Conservation (phyloP, 1,140 invertebrate genomes). For the Bombus breviceps region DNA sequence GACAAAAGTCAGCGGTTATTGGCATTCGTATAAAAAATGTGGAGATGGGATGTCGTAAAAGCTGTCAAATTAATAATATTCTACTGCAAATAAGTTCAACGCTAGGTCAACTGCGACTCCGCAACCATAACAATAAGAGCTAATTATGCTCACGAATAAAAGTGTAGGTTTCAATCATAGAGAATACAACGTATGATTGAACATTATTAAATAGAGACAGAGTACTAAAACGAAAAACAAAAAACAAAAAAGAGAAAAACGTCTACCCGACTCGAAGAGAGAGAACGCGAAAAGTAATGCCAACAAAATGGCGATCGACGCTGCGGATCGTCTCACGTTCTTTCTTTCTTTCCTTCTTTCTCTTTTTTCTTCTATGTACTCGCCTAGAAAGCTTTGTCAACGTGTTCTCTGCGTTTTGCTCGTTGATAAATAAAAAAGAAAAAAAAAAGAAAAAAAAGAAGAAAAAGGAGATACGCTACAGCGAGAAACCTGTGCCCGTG, state of each 20-base stretch:
- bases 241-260: background rate
- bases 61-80: constrained; percentile 83
- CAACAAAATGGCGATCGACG: constrained; percentile 10
- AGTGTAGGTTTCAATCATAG: background rate
- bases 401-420: constrained; percentile 13
- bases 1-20: constrained; percentile 69
- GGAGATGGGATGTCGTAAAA: constrained; percentile 77
- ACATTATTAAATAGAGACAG: background rate
- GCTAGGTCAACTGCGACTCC: constrained; percentile 82
- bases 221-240: background rate
- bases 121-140: constrained; percentile 82
- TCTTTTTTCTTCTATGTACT: no score
- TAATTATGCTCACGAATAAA: constrained; percentile 36
- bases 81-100: constrained; percentile 84
- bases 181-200: background rate
- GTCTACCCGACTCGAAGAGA: constrained; percentile 27
- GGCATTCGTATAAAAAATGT: constrained; percentile 71
- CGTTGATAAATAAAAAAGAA: background rate
- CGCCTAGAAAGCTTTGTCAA: constrained; percentile 56
- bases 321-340: constrained; percentile 33
- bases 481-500: background rate
- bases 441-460: background rate
- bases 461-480: background rate
- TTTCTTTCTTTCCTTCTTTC: background rate
- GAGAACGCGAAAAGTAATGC: constrained; percentile 5